phyloP scores from a whole-genome alignment of 2,888 invertebrate species.

The Lasiommata megera region DNA sequence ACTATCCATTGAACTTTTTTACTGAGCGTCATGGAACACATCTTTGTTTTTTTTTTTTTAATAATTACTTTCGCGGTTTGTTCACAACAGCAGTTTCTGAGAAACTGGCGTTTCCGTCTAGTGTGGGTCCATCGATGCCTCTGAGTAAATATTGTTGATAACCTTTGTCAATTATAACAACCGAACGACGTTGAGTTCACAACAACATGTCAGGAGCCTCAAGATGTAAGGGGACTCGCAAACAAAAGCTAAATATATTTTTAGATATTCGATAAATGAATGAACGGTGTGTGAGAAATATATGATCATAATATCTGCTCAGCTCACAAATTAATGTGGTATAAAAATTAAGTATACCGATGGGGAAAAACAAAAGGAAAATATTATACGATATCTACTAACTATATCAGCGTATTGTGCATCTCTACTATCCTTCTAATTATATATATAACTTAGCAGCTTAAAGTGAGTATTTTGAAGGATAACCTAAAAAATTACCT shows the following conservation, averaged over 20 bases:
- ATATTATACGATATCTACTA: too few relatives aligned
- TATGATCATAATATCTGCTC: too few relatives aligned
- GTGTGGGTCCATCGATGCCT: constrained; percentile 50
- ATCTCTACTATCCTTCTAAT: too few relatives aligned
- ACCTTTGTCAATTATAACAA: constrained; percentile 72
- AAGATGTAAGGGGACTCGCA: constrained; percentile 31
- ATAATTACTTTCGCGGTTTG: constrained; percentile 33
- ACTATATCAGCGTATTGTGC: too few relatives aligned
- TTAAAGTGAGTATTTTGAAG: too few relatives aligned
- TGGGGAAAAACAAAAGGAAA: too few relatives aligned
- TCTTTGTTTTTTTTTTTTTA: constrained; percentile 37
- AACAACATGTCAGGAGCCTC: constrained; percentile 64
- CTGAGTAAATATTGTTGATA: constrained; percentile 72
- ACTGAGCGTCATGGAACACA: constrained; percentile 43
- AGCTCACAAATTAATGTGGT: too few relatives aligned
- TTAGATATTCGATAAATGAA: not conserved
- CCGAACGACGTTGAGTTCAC: constrained; percentile 69
- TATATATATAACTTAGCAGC: too few relatives aligned
- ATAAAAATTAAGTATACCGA: too few relatives aligned
- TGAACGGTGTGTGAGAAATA: too few relatives aligned
- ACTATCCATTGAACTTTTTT: constrained; percentile 46
- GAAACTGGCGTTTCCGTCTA: constrained; percentile 70
- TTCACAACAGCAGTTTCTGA: constrained; percentile 43
- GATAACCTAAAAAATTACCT: too few relatives aligned
- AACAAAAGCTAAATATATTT: constrained; percentile 18